A percentile compares a stretch with the other conserved stretches of the same genome.
Evolutionary conservation across 1,140 invertebrate genomes (phyloP).

Genomic region (Listronotus oregonensis): DNA sequence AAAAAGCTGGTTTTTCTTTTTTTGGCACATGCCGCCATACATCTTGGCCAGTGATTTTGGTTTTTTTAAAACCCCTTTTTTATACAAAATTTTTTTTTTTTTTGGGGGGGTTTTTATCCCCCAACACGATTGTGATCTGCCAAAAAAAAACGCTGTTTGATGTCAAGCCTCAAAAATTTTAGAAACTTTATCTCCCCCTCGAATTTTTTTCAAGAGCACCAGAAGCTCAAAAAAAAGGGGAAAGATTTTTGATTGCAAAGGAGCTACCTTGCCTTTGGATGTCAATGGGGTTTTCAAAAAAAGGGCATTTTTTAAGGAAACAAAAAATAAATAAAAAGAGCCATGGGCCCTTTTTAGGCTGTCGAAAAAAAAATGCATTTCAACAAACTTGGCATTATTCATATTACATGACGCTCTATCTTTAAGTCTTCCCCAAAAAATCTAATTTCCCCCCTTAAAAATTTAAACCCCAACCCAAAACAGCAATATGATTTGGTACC

Average conservation of each 20-base stretch:
- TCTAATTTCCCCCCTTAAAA: slow-evolving; percentile 4
- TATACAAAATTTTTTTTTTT: slow-evolving; percentile 21
- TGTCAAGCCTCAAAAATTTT: slow-evolving; percentile 1
- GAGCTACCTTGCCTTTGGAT: slow-evolving; percentile 13
- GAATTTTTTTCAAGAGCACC: not conserved
- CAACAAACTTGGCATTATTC: slow-evolving; percentile 3
- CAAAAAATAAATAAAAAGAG: slow-evolving; percentile 42
- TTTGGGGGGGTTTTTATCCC: slow-evolving; percentile 15
- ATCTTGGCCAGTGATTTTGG: slow-evolving; percentile 3
- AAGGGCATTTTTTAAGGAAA: not conserved
- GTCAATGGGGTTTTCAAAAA: slow-evolving; percentile 5
- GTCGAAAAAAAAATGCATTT: slow-evolving; percentile 55
- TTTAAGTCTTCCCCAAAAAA: slow-evolving; percentile 15
- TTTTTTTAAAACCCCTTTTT: slow-evolving; percentile 23
- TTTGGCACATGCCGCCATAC: slow-evolving; percentile 2
- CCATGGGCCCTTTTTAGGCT: slow-evolving; percentile 53
- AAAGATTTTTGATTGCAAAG: slow-evolving; percentile 25
- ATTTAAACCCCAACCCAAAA: slow-evolving; percentile 7
- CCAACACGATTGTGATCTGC: slow-evolving; percentile 29
- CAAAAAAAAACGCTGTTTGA: slow-evolving; percentile 5
- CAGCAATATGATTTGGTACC: slow-evolving; percentile 1
- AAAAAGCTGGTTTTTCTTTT: slow-evolving; percentile 12
- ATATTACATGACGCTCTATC: slow-evolving; percentile 9
- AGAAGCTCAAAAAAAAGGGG: slow-evolving; percentile 19
- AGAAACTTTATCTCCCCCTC: slow-evolving; percentile 1